Evolutionary conservation across 2,888 invertebrate species (phyloP).

Genomic region (Girardia tigrina): DNA sequence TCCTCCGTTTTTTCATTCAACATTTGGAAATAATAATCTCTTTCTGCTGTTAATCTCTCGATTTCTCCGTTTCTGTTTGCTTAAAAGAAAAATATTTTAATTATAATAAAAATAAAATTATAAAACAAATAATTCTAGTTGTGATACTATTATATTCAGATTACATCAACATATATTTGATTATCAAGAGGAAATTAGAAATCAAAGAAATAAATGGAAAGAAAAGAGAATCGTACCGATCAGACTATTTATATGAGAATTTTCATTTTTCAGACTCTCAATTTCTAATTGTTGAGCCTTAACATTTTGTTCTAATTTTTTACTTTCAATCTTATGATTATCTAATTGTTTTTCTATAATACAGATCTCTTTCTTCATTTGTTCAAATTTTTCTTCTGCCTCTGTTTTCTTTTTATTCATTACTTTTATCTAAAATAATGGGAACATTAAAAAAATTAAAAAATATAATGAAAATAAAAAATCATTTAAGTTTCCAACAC

Average conservation of each 20-base stretch:
- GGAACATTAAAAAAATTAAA: background rate
- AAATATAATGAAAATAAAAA: too few species aligned
- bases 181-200: too few species aligned
- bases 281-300: background rate
- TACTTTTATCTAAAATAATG: background rate
- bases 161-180: too few species aligned
- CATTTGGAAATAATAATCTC: constrained; percentile 42
- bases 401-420: background rate
- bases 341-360: background rate
- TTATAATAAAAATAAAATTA: background rate
- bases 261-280: background rate
- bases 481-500: too few species aligned
- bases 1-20: constrained; percentile 42
- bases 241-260: background rate
- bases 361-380: background rate
- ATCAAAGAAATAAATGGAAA: too few species aligned
- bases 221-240: background rate
- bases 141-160: too few species aligned
- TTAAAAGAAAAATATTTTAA: background rate
- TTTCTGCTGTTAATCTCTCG: constrained; percentile 41
- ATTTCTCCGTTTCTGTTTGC: constrained; percentile 31
- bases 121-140: background rate
- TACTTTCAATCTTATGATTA: background rate
- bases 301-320: background rate
- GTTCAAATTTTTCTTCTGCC: background rate